These are phyloP conservation scores for Scrobipalpa atriplicella DNA, from an alignment of 2,888 invertebrate genomes.

Conservation along the genomic window DNA sequence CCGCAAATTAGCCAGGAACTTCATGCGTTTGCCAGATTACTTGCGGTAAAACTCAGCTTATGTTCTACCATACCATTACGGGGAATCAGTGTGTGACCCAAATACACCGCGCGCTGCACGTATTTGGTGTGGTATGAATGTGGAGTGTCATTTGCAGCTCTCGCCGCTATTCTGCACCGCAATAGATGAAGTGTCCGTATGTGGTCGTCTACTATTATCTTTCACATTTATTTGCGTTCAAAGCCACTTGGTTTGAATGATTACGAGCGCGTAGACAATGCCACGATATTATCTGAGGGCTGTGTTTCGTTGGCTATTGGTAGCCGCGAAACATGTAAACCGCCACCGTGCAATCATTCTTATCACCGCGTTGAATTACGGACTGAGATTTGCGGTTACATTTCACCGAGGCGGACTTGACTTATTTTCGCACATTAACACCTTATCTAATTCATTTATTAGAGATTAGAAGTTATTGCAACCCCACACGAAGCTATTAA, in stretches of 20 bases:
- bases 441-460: slow-evolving; percentile 45
- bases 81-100: slow-evolving; percentile 73
- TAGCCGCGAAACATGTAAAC: slow-evolving; percentile 48
- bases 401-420: slow-evolving; percentile 47
- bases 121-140: slow-evolving; percentile 67
- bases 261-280: slow-evolving; percentile 44
- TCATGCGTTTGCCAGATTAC: slow-evolving; percentile 65
- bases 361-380: slow-evolving; percentile 59
- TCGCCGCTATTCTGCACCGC: slow-evolving; percentile 70
- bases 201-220: slow-evolving; percentile 57
- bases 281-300: slow-evolving; percentile 50
- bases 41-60: slow-evolving; percentile 70
- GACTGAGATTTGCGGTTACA: slow-evolving; percentile 46
- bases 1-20: slow-evolving; percentile 71
- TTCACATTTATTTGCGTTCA: slow-evolving; percentile 62
- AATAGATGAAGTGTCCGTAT: slow-evolving; percentile 55
- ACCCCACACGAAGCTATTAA: slow-evolving; percentile 30
- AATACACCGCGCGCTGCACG: slow-evolving; percentile 61
- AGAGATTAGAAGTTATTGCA: slow-evolving; percentile 39
- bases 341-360: slow-evolving; percentile 50
- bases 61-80: slow-evolving; percentile 66
- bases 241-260: slow-evolving; percentile 53
- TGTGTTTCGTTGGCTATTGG: slow-evolving; percentile 49
- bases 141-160: slow-evolving; percentile 68
- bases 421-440: slow-evolving; percentile 38